Evolutionary conservation across 1,140 invertebrate species (phyloP).

Genomic region (Drosophila elegans): DNA sequence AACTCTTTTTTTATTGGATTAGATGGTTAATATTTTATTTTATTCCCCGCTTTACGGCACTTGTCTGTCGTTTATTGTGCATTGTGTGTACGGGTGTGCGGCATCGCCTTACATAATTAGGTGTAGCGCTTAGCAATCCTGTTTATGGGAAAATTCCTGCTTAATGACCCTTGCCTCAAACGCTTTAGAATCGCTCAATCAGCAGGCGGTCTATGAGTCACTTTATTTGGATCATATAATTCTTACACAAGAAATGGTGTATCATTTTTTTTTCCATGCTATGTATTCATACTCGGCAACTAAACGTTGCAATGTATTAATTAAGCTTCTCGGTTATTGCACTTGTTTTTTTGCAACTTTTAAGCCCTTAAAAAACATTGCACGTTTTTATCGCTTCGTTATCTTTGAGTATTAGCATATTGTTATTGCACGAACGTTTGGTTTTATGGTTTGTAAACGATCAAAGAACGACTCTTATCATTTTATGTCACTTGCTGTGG

Average conservation of each 20-base stretch:
- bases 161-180: constrained; percentile 1
- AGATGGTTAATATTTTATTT: constrained; percentile 54
- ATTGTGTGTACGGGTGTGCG: constrained; percentile 6
- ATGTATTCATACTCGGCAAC: background rate
- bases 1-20: constrained; percentile 58
- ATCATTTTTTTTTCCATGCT: background rate
- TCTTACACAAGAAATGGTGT: background rate
- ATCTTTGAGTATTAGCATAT: constrained; percentile 30
- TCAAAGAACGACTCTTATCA: constrained; percentile 27
- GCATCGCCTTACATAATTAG: constrained; percentile 22
- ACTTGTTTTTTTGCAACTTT: constrained; percentile 9
- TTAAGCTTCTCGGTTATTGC: background rate
- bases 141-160: constrained; percentile 13
- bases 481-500: constrained; percentile 19
- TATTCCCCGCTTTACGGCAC: constrained; percentile 32
- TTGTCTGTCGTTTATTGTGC: constrained; percentile 15
- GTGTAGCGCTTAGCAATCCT: constrained; percentile 18
- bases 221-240: background rate
- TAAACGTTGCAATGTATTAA: background rate
- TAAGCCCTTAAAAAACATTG: constrained; percentile 10
- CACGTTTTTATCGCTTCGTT: constrained; percentile 13
- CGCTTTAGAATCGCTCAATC: constrained; percentile 25
- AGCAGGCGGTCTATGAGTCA: constrained; percentile 14
- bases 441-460: constrained; percentile 35
- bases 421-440: constrained; percentile 29